Percentiles rank a stretch among this genome's conserved stretches.
Conservation (phyloP, 2,797 vertebrate species). For the Danio tinwini region DNA sequence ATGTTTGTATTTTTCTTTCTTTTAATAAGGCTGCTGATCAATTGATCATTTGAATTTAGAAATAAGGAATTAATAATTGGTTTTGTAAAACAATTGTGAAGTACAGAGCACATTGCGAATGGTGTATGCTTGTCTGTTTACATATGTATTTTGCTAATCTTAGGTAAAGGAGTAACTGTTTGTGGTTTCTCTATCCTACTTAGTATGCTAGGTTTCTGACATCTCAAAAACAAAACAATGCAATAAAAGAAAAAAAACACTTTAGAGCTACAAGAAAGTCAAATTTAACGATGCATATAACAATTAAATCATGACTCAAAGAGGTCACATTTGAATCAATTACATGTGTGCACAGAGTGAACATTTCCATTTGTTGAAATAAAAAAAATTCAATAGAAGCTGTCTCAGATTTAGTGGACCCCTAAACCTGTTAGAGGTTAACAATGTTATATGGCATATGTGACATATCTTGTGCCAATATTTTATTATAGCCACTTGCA, state of each 20-base stretch:
- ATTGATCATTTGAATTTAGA: neutral
- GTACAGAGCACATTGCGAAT: neutral
- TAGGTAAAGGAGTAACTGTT: neutral
- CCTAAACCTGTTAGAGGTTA: neutral
- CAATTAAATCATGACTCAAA: too few relatives aligned
- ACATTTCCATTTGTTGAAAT: neutral
- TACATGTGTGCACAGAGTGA: neutral
- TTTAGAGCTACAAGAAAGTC: slow-evolving; percentile 4
- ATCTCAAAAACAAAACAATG: neutral
- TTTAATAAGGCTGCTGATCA: neutral
- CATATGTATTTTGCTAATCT: neutral
- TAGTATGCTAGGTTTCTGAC: neutral
- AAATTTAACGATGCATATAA: neutral
- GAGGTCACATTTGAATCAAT: neutral
- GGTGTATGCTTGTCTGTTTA: neutral
- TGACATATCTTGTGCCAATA: neutral
- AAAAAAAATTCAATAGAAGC: neutral
- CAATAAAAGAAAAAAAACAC: neutral
- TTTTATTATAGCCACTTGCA: neutral
- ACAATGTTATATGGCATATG: too few relatives aligned
- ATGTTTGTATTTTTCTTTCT: neutral
- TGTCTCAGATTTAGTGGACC: slow-evolving; percentile 1
- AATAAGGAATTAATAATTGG: neutral
- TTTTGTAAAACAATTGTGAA: neutral
- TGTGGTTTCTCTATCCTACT: neutral